phyloP scores from a whole-genome alignment of 2,888 invertebrate species.

The Acronicta alni region DNA sequence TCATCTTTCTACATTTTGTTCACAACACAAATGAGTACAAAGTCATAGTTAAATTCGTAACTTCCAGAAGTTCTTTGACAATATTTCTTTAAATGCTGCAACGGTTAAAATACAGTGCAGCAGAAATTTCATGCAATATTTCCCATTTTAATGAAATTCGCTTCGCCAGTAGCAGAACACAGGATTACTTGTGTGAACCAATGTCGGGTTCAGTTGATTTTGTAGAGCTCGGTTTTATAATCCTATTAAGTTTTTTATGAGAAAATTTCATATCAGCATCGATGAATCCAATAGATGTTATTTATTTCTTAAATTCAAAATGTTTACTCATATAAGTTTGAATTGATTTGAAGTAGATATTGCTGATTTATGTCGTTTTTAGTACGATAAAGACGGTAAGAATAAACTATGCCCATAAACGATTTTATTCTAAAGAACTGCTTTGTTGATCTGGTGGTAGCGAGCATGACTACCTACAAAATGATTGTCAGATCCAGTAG shows the following conservation, averaged over 20 bases:
- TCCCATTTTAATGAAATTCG: constrained; percentile 57
- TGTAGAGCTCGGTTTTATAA: constrained; percentile 48
- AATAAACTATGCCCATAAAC: too few relatives aligned
- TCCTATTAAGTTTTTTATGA: constrained; percentile 48
- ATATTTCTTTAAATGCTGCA: constrained; percentile 39
- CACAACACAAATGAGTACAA: constrained; percentile 10
- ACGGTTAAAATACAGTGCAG: constrained; percentile 44
- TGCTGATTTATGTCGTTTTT: not conserved
- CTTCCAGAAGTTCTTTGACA: constrained; percentile 28
- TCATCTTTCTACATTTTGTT: not conserved
- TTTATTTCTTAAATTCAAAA: constrained; percentile 28
- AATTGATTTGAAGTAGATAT: constrained; percentile 7
- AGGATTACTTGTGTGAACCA: constrained; percentile 50
- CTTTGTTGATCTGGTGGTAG: too few relatives aligned
- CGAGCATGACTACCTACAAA: too few relatives aligned
- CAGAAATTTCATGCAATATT: constrained; percentile 53
- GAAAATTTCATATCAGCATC: constrained; percentile 12
- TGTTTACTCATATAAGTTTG: constrained; percentile 22
- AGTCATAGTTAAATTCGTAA: constrained; percentile 24
- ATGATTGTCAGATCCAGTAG: too few relatives aligned
- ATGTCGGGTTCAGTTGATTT: constrained; percentile 46
- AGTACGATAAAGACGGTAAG: too few relatives aligned
- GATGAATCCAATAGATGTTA: constrained; percentile 29
- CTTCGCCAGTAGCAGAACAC: constrained; percentile 47
- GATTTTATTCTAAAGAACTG: too few relatives aligned